Base-by-base conservation (phyloP, 1,140 invertebrate genomes). In the Adoxophyes honmai region DNA sequence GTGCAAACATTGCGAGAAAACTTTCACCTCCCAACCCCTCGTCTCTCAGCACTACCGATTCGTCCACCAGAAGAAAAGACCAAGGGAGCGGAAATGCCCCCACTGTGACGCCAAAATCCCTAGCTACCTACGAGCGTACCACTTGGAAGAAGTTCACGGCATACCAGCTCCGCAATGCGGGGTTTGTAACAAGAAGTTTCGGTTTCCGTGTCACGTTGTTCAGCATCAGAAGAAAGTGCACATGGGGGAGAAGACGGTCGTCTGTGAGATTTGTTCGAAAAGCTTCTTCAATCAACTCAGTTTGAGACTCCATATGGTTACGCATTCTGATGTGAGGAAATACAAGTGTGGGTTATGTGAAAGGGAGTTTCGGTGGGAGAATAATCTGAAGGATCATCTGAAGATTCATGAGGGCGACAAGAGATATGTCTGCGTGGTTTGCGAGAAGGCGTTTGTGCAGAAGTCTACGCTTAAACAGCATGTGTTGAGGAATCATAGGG, bases 311-410 rank as follows among this genome's bases (percentile, higher is more conserved):
- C 90, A 91, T 65, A 78, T 83, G 59, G 59, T 84, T 3, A 86
- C 75, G 28, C 90, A 90, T 67, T 86, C 85, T 3, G 73, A 75
- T 7, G 78, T 81, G 5, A 82, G 83, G 37, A 90, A 86, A 16
- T 91, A 85, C 64, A 73, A 48, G 28, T 48, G 42, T 18, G 18
- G 28, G 1, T n/a, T 21, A 1, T 70, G 68, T 14, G 21, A 10
- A 4, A 57, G 44, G 4, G 10, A 35, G 14, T 70, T 70, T 39
- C 38, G 66, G n/a, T 66, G 70, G 62, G 59, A 64, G 37, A 66
- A 62, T 18, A 72, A 66, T 36, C 52, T 72, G 15, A 66, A 61
- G 33, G 69, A 72, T 18, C 70, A 73, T 21, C 16, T 66, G 4
- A 58, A 59, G 21, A 63, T 70, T 10, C 70, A 73, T 34, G 56